Conservation (phyloP, 2,113 vertebrate species). For the Tetrao urogallus region DNA sequence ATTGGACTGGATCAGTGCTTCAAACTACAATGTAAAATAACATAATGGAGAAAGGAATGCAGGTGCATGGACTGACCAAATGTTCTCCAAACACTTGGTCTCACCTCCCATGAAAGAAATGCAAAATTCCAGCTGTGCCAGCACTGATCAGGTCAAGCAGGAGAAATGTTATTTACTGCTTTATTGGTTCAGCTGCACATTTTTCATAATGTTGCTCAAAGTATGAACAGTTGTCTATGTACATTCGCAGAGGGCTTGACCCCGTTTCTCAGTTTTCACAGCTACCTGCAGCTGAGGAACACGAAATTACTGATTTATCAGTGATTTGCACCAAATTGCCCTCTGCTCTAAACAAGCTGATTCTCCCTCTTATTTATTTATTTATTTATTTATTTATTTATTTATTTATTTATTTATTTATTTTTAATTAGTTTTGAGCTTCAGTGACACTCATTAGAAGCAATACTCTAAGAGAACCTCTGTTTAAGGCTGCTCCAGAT, state of each 20-base stretch:
- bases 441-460: neutral
- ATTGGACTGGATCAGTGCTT: neutral
- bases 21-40: neutral
- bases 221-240: neutral
- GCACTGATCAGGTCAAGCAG: neutral
- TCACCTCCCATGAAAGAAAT: neutral
- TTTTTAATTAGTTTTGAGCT: constrained; percentile 20
- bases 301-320: neutral
- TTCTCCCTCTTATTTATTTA: neutral
- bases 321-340: neutral
- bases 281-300: neutral
- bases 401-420: neutral
- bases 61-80: neutral
- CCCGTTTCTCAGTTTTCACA: neutral
- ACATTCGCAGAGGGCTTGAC: neutral
- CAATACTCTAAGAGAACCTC: neutral
- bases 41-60: neutral
- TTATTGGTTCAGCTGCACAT: constrained; percentile 6
- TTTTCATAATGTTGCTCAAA: neutral
- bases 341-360: neutral
- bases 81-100: neutral
- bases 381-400: neutral
- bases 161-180: neutral
- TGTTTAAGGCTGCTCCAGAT: neutral
- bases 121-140: neutral